Evolutionary conservation across 2,888 invertebrate species (phyloP), one percentile per base, ranked within the genome.

Genomic region (Piscicola geometra): DNA sequence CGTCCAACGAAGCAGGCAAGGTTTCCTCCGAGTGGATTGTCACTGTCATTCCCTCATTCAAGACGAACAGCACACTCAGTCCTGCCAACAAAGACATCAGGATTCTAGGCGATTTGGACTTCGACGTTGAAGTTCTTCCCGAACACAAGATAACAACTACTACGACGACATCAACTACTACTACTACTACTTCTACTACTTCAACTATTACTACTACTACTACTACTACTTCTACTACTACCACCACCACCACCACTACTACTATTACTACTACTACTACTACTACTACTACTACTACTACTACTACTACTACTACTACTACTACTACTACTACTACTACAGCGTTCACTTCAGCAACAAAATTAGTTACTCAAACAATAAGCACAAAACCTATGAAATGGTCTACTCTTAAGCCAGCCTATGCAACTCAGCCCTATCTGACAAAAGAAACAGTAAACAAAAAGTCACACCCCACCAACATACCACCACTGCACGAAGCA

Each of bases 201-300:
- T 21, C 70, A 70, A 70, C 70, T n/a, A 70, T 47, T 70, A 12
- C 70, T 15, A 70, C 47, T 15, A 15, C 64, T 9, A 15, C 25
- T 25, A 70, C 70, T 41, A 70, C 36, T 0, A 70, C 25, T 28
- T 25, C 35, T 64, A 64, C 30, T 30, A 64, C 30, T 64, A 64
- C 30, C 64, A 64, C 30, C 64, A 64, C 30, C 64, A 64, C 64
- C 64, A n/a, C n/a, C 64, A 28, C 30, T 21, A n/a, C n/a, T 21
- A 3, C 64, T n/a, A 64, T 21, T n/a, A 64, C 30, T n/a, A 64
- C 64, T n/a, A 64, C 30, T n/a, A 64, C 30, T n/a, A 64, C 30
- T n/a, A 64, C 64, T n/a, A 64, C 64, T n/a, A 64, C 64, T n/a
- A 64, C 30, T n/a, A 64, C 21, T n/a, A 64, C 30, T n/a, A 64